phyloP scores from a whole-genome alignment of 2,888 invertebrate species.

The Andrena camellia region DNA sequence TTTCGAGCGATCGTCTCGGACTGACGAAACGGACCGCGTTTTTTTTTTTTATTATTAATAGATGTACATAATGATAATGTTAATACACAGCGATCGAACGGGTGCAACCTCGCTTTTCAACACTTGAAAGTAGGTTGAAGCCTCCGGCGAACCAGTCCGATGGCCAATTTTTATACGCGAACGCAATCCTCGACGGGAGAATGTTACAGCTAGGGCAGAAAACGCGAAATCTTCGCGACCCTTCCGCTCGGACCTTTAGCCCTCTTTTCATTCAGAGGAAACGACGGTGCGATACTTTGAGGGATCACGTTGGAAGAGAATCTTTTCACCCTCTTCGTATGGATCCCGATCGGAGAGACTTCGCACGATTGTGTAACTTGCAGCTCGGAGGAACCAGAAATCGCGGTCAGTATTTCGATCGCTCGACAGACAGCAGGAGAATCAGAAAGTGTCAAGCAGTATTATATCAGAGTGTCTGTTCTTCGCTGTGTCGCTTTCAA shows the following conservation, averaged over 20 bases:
- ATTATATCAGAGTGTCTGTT: slow-evolving; percentile 56
- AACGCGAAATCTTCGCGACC: neutral
- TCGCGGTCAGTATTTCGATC: neutral
- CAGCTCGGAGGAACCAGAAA: neutral
- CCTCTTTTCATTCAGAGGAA: neutral
- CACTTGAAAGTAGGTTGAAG: neutral
- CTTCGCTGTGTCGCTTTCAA: slow-evolving; percentile 2
- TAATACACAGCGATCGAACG: neutral
- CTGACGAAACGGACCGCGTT: neutral
- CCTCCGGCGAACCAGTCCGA: slow-evolving; percentile 7
- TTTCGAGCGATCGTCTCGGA: neutral
- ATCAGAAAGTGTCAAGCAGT: slow-evolving; percentile 52
- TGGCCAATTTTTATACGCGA: neutral
- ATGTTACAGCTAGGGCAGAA: neutral
- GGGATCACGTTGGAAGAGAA: neutral
- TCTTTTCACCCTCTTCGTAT: neutral
- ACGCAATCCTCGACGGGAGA: neutral
- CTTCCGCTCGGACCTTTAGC: neutral
- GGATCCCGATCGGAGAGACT: neutral
- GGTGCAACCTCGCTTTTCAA: neutral
- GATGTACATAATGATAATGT: slow-evolving; percentile 12
- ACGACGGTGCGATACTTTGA: neutral
- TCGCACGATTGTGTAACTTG: slow-evolving; percentile 4
- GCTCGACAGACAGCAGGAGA: neutral
- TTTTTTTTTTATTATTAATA: slow-evolving; percentile 1